Conservation (phyloP, 2,113 vertebrate genomes). For the Bujurquina vittata region DNA sequence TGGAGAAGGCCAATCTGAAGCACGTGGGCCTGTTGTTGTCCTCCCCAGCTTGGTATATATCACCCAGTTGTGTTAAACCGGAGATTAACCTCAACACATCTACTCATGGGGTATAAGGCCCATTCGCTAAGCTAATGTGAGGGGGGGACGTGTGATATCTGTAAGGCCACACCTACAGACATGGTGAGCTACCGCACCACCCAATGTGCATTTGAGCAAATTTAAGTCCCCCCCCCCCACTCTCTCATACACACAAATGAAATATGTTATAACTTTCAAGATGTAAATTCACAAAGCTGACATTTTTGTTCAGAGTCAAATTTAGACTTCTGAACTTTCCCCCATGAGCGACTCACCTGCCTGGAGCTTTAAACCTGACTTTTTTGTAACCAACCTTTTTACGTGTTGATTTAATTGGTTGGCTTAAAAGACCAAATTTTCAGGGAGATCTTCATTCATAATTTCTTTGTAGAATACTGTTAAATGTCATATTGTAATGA, state of each 20-base stretch:
- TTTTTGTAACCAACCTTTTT: constrained; percentile 6
- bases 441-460: constrained; percentile 50
- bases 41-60: constrained; percentile 69
- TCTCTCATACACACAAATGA: not conserved
- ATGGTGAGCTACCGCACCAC: not conserved
- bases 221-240: not conserved
- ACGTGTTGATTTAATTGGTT: constrained; percentile 41
- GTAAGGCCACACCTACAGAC: not conserved
- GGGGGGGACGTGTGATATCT: constrained; percentile 11
- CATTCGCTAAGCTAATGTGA: constrained; percentile 17
- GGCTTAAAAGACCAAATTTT: constrained; percentile 55
- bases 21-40: constrained; percentile 57
- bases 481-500: constrained; percentile 74
- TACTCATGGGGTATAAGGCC: not conserved
- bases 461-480: constrained; percentile 41
- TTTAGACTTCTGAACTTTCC: not conserved
- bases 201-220: not conserved
- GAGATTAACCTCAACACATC: constrained; percentile 62
- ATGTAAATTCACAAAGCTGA: not conserved
- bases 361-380: not conserved
- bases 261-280: not conserved
- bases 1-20: constrained; percentile 84
- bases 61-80: constrained; percentile 21
- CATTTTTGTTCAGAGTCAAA: not conserved
- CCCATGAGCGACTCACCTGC: not conserved